Conservation (phyloP, 2,888 invertebrate genomes). For the Hipparchia semele region DNA sequence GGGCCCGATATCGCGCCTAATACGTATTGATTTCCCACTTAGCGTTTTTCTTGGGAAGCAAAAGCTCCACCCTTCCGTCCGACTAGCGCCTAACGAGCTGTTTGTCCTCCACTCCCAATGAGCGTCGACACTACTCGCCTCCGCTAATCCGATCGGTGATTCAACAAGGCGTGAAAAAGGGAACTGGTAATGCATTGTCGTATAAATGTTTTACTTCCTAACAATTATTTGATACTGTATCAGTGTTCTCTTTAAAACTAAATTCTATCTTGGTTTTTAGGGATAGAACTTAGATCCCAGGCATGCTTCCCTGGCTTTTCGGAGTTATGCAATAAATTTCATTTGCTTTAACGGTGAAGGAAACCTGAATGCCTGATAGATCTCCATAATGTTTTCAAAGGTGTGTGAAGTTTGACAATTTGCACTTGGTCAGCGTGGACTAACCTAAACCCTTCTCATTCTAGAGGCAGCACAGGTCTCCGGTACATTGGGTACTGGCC, state of each 20-base stretch:
- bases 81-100: conserved; percentile 78
- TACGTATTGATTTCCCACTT: conserved; percentile 83
- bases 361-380: too few relatives aligned
- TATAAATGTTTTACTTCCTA: conserved; percentile 5
- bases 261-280: background rate
- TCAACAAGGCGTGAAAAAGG: conserved; percentile 23
- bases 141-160: conserved; percentile 33
- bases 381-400: too few relatives aligned
- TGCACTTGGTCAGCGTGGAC: too few relatives aligned
- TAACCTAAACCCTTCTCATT: too few relatives aligned
- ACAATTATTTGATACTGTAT: background rate
- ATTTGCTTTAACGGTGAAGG: too few relatives aligned
- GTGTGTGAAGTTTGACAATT: too few relatives aligned
- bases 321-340: too few relatives aligned
- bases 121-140: conserved; percentile 42
- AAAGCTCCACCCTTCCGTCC: conserved; percentile 80
- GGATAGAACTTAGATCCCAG: too few relatives aligned
- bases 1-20: conserved; percentile 82
- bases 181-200: background rate
- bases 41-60: conserved; percentile 81
- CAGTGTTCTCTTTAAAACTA: background rate
- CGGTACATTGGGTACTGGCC: too few relatives aligned
- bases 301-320: too few relatives aligned
- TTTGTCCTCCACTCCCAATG: conserved; percentile 77
- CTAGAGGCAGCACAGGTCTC: too few relatives aligned